Base-by-base conservation (phyloP, 2,888 invertebrate species). In the Synergus umbraculus region DNA sequence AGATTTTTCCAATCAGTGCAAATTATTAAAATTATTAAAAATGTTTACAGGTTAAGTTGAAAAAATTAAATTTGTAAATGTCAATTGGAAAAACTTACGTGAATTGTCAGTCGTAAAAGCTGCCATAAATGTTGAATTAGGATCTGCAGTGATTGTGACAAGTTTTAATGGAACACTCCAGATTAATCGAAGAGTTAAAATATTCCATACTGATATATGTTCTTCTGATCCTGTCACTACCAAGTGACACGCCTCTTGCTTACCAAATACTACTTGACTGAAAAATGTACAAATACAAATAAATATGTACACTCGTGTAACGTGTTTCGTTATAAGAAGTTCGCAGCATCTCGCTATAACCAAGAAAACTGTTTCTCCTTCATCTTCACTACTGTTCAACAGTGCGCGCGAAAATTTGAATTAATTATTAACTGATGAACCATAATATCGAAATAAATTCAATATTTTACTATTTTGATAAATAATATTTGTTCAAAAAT, bases 121-220 rank as follows among this genome's bases (percentile, higher is more conserved):
- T 1, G 96, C 96, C 94, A 97, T 95, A 88, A 94, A 94, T 76
- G 94, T 94, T 0, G 95, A 94, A 73, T 93, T 92, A 0, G 94
- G 94, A 91, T 97, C 96, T 13, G 93, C 91, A 9, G 94, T 90
- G 58, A 95, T 89, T 64, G 93, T 90, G 13, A 92, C 87, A 2
- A 94, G 91, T 54, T 92, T 89, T 13, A 95, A 82, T 15, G 93
- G 91, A 3, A 96, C 95, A 73, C 93, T 93, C 97, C 97, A 97
- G 43, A 93, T 93, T 76, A 97, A 93, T 37, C 94, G 93, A n/a
- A 96, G 92, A 0, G 95, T 95, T 76, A 96, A 90, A 18, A 96
- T 92, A 92, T 96, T 96, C 96, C 96, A 96, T 1, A 96, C 95
- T 3, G 94, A 94, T 10, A 96, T 86, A 81, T 94, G 94, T 13